phyloP scores from a whole-genome alignment of 2,113 vertebrate species.

The Hyla sarda region DNA sequence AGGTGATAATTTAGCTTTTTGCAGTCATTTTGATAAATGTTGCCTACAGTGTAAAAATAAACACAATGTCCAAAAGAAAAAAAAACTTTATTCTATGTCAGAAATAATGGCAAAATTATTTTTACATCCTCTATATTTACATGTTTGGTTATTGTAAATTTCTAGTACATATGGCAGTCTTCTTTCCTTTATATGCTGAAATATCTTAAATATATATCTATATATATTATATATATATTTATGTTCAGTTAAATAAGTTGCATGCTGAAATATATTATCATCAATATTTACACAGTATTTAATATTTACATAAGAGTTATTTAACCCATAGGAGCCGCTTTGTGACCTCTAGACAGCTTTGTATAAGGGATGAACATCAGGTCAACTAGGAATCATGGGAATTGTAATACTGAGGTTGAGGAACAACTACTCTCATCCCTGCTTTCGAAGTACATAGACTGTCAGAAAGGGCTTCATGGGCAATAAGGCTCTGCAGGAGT shows the following conservation, averaged over 20 bases:
- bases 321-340: constrained; percentile 65
- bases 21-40: no score
- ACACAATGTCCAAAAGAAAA: constrained; percentile 75
- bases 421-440: neutral
- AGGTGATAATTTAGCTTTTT: no score
- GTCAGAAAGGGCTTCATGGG: constrained; percentile 40
- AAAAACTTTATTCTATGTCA: constrained; percentile 88
- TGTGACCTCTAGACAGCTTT: constrained; percentile 8
- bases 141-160: constrained; percentile 82
- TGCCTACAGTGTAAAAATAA: neutral
- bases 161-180: constrained; percentile 79
- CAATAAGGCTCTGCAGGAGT: constrained; percentile 57
- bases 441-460: neutral
- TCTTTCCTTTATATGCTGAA: constrained; percentile 76
- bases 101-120: constrained; percentile 87
- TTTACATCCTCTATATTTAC: constrained; percentile 96
- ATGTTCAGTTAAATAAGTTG: constrained; percentile 74
- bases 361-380: neutral
- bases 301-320: constrained; percentile 73
- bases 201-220: constrained; percentile 81
- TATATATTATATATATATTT: constrained; percentile 71
- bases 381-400: neutral
- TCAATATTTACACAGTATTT: constrained; percentile 78
- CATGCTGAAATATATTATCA: constrained; percentile 85
- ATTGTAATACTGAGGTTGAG: neutral